These are phyloP conservation scores for Bombyx huttoni DNA, from an alignment of 2,888 invertebrate species.

Conservation along the genomic window DNA sequence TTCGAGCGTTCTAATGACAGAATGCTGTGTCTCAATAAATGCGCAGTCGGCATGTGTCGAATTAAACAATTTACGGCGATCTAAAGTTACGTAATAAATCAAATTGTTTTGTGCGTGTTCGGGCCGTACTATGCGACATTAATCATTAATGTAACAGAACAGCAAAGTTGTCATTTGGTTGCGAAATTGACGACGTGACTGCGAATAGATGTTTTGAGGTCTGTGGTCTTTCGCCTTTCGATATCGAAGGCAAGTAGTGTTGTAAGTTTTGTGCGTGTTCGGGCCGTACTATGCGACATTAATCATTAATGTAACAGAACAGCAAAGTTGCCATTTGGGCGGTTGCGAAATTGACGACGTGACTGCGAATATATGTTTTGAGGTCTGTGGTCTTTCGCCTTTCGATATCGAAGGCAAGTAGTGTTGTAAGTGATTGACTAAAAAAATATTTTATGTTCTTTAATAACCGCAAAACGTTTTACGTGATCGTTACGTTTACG, in stretches of 20 bases:
- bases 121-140: constrained; percentile 32
- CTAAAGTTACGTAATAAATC: constrained; percentile 53
- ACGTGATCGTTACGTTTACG: background rate
- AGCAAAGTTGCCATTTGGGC: constrained; percentile 12
- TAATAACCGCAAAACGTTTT: background rate
- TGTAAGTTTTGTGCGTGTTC: constrained; percentile 19
- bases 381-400: background rate
- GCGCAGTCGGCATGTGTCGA: constrained; percentile 27
- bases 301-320: constrained; percentile 25
- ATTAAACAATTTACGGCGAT: constrained; percentile 47
- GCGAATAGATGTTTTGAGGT: no score
- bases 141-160: constrained; percentile 25
- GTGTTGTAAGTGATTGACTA: background rate
- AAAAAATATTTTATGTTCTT: background rate
- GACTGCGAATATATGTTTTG: no score
- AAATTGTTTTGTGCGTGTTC: constrained; percentile 25
- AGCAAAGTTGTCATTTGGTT: constrained; percentile 12
- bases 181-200: background rate
- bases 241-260: background rate
- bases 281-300: constrained; percentile 32
- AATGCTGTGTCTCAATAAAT: background rate
- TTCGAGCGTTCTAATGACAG: no score
- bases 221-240: background rate
- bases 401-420: background rate
- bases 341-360: background rate